Evolutionary conservation across 2,888 invertebrate species (phyloP).

Genomic region (Cataglyphis cursor): DNA sequence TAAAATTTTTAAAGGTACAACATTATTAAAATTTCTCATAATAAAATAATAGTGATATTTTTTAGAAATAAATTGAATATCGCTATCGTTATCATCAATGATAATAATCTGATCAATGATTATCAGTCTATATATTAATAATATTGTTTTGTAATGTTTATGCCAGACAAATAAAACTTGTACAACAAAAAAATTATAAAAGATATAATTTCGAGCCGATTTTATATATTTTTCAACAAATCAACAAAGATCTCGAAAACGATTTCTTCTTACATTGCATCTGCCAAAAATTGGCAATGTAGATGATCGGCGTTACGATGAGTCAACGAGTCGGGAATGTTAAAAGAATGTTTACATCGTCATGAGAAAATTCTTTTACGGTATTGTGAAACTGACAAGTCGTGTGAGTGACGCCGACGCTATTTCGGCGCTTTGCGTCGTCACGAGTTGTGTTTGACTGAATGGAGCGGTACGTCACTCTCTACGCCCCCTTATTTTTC

Average conservation of each 20-base stretch:
- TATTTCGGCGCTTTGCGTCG: slow-evolving; percentile 72
- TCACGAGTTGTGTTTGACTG: slow-evolving; percentile 63
- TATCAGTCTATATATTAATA: background rate
- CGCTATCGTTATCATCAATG: background rate
- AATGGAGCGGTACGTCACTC: slow-evolving; percentile 70
- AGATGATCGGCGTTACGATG: background rate
- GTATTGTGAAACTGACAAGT: slow-evolving; percentile 48
- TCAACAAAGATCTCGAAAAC: background rate
- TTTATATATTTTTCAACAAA: background rate
- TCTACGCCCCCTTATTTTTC: slow-evolving; percentile 74
- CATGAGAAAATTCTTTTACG: slow-evolving; percentile 50
- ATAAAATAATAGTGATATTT: background rate
- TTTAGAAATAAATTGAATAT: background rate
- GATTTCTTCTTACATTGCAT: background rate
- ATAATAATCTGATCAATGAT: background rate
- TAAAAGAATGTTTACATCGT: slow-evolving; percentile 28
- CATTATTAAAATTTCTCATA: background rate
- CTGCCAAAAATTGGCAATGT: slow-evolving; percentile 9
- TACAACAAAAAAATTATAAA: background rate
- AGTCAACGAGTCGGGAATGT: slow-evolving; percentile 12
- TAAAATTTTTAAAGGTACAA: background rate
- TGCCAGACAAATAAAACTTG: background rate
- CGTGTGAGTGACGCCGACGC: slow-evolving; percentile 64
- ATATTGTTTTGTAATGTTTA: background rate
- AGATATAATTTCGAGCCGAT: background rate